A percentile compares a stretch with the other conserved stretches of the same genome.
Evolutionary conservation across 2,888 invertebrate species (phyloP).

Genomic region (Microplitis manilae): DNA sequence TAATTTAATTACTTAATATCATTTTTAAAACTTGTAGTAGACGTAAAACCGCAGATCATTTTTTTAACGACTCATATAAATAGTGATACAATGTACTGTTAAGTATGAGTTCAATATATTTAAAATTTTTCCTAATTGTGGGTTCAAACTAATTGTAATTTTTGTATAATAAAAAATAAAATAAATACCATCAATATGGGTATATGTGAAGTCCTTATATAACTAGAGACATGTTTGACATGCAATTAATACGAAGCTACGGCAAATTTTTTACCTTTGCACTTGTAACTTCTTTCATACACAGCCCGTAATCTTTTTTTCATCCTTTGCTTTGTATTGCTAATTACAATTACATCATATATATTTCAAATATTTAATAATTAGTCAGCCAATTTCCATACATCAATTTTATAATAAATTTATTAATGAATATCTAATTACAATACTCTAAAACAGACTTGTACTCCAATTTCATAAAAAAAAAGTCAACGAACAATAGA

Average conservation of each 20-base stretch:
- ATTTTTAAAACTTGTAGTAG: neutral
- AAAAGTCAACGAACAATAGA: neutral
- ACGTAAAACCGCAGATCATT: constrained; percentile 37
- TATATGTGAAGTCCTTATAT: constrained; percentile 55
- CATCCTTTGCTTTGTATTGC: constrained; percentile 41
- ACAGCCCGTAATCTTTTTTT: constrained; percentile 57
- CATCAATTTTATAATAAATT: neutral
- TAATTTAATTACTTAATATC: neutral
- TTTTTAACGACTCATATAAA: constrained; percentile 47
- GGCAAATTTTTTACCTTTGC: constrained; percentile 69
- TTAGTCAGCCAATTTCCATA: neutral
- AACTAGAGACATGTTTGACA: constrained; percentile 71
- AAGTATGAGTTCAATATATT: constrained; percentile 37
- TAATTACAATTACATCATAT: constrained; percentile 11
- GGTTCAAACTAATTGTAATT: constrained; percentile 63
- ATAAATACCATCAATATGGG: constrained; percentile 67
- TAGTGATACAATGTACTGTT: constrained; percentile 54
- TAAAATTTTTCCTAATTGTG: constrained; percentile 31
- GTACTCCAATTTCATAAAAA: neutral
- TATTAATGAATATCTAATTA: neutral
- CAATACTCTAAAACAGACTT: neutral
- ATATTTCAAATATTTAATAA: constrained; percentile 13
- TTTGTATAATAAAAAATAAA: constrained; percentile 56
- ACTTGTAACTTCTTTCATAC: constrained; percentile 68
- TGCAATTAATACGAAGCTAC: constrained; percentile 71